Evolutionary conservation across 2,797 vertebrate genomes (phyloP), one percentile per base, ranked within the genome.

Genomic region (Anabacerthia variegaticeps): DNA sequence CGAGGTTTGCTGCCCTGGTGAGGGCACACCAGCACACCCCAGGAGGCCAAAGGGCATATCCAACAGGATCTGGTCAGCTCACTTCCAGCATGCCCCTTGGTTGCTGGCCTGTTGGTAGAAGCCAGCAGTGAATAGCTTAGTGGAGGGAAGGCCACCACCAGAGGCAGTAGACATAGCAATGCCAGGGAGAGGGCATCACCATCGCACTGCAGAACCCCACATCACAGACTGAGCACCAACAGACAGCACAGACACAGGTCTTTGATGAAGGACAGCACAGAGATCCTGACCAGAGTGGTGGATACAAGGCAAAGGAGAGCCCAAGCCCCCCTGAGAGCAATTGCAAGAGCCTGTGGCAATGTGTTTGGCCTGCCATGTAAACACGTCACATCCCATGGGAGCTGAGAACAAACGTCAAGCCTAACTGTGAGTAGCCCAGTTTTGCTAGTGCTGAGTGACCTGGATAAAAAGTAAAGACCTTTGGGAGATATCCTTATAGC

Each of bases 391-490:
- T 85, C 78, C 46, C 78, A 11, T 3, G 32, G 66, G 58, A 93
- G 49, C 22, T 2, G 49, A 68, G 27, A 81, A 21, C 20, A 61
- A 73, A 46, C 0, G 0, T n/a, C 55, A 39, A 26, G 34, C 49
- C 48, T 69, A 56, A 26, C 48, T 39, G 34, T 34, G 23, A 54
- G 41, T 15, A 92, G 76, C 76, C 69, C 80, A 69, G 34, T 91
- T 94, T 71, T 77, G 34, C 58, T 66, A 41, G n/a, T 14, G 41
- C 69, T 17, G 46, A 76, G 46, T 43, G 83, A 86, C 87, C 90
- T 74, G 82, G 39, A 89, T 94, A 95, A 44, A 73, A 94, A 59
- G 14, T 36, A 44, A 89, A 56, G 85, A 73, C 75, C 71, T 94
- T 89, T 2, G 3, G 62, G 79, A 71, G 51, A 84, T 75, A 65